phyloP scores from a whole-genome alignment of 2,888 invertebrate genomes.

The Melanophora roralis region DNA sequence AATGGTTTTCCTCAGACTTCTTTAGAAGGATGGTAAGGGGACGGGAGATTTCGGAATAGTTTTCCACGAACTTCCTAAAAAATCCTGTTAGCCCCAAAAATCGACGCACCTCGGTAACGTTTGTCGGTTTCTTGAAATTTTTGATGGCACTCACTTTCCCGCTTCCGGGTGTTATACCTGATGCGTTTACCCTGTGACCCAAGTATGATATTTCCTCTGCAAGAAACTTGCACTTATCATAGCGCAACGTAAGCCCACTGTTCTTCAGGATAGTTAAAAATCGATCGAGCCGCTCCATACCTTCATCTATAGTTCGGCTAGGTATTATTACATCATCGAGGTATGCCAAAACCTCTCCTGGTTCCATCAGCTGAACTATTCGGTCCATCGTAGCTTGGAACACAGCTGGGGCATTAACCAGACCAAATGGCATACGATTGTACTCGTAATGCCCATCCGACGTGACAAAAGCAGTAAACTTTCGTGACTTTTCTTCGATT shows the following conservation, averaged over 20 bases:
- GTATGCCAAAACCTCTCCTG: background rate
- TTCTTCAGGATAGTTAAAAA: conserved; percentile 32
- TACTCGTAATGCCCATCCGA: conserved; percentile 54
- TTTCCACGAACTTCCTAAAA: conserved; percentile 57
- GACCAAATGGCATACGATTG: conserved; percentile 57
- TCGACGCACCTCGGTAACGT: conserved; percentile 41
- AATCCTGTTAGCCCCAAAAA: conserved; percentile 58
- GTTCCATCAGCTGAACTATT: background rate
- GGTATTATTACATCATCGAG: background rate
- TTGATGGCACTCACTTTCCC: conserved; percentile 12
- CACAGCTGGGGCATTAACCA: conserved; percentile 52
- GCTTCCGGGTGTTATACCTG: background rate
- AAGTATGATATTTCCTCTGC: background rate
- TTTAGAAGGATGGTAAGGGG: conserved; percentile 20
- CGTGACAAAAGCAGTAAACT: conserved; percentile 54
- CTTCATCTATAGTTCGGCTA: background rate
- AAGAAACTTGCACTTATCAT: conserved; percentile 19
- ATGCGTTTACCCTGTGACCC: background rate
- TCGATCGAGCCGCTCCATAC: background rate
- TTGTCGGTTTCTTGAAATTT: conserved; percentile 35
- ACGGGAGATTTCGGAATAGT: conserved; percentile 42
- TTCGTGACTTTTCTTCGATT: conserved; percentile 28
- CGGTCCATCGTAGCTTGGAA: conserved; percentile 55
- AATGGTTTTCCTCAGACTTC: background rate
- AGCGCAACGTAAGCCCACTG: background rate